Base-by-base conservation (phyloP, 2,797 vertebrate species). In the Scarus forsteni region DNA sequence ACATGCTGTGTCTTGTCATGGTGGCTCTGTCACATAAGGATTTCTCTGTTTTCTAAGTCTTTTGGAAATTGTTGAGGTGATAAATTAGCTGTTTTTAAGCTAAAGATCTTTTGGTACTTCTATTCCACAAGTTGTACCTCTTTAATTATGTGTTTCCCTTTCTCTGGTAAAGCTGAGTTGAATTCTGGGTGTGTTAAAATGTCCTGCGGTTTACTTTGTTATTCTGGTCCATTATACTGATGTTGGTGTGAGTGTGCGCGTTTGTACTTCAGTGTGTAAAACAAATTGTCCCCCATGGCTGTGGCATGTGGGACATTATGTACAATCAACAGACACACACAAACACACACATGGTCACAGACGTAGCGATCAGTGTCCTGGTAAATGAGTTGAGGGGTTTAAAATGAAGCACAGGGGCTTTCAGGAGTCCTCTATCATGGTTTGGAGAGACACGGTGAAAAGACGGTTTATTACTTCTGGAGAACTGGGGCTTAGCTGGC, bases 381-480 rank as follows among this genome's bases (percentile, higher is more conserved):
- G 77, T 84, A 89, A 89, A 86, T 81, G 64, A 87, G 80, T 84
- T 85, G 64, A 79, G 82, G 88, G 80, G 70, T 73, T 85, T 89
- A 73, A 83, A 85, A 65, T 70, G 42, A 66, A 84, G 72, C 84
- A 54, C 55, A 38, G 70, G 69, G 66, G 77, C 68, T 83, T 82
- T 85, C 62, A 62, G 48, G 54, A 61, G 75, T 83, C 73, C 80
- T 88, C 79, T 70, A 38, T 83, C 77, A 73, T 53, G 38, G 77
- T 90, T 92, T 83, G 79, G 51, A 88, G 79, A 79, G 79, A 83
- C 19, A 48, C 45, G 60, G 78, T 84, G 81, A 85, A 90, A 88
- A 86, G 81, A 81, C 46, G 68, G 74, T 91, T 92, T 91, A 91
- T 92, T 94, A 89, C 88, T 87, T 90, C 83, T 88, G 91, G 88